phyloP scores from a whole-genome alignment of 2,113 vertebrate genomes.

The Dissostichus mawsoni region DNA sequence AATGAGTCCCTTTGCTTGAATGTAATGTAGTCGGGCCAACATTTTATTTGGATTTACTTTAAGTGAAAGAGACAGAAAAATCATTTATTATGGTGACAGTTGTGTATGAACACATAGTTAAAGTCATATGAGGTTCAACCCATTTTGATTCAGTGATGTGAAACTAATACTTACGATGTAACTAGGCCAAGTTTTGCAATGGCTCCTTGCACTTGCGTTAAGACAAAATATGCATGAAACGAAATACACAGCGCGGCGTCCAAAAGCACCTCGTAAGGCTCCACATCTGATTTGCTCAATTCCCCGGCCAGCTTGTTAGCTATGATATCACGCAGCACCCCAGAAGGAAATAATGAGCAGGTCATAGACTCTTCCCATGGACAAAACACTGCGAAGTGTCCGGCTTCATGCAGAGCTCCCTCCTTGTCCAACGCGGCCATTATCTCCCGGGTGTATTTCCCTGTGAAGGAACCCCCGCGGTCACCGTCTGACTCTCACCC shows the following conservation, averaged over 20 bases:
- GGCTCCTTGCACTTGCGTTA: not conserved
- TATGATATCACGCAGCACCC: slow-evolving; percentile 39
- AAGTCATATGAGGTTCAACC: not conserved
- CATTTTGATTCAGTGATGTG: not conserved
- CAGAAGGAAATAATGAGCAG: slow-evolving; percentile 60
- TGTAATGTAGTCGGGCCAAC: not conserved
- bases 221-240: not conserved
- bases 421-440: slow-evolving; percentile 40
- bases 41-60: slow-evolving; percentile 1
- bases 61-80: not conserved
- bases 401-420: slow-evolving; percentile 40
- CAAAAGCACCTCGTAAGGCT: not conserved
- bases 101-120: not conserved
- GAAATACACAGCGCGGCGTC: not conserved
- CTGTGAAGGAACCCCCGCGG: slow-evolving; percentile 53
- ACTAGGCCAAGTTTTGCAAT: not conserved
- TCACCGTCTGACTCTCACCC: slow-evolving; percentile 41
- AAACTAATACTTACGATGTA: not conserved
- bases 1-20: slow-evolving; percentile 20
- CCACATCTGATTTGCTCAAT: slow-evolving; percentile 8
- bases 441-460: slow-evolving; percentile 51
- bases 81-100: not conserved
- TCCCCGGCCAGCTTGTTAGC: slow-evolving; percentile 32
- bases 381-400: slow-evolving; percentile 74
- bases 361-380: slow-evolving; percentile 47